phyloP scores from a whole-genome alignment of 2,888 invertebrate species.

The Hemaris fuciformis region DNA sequence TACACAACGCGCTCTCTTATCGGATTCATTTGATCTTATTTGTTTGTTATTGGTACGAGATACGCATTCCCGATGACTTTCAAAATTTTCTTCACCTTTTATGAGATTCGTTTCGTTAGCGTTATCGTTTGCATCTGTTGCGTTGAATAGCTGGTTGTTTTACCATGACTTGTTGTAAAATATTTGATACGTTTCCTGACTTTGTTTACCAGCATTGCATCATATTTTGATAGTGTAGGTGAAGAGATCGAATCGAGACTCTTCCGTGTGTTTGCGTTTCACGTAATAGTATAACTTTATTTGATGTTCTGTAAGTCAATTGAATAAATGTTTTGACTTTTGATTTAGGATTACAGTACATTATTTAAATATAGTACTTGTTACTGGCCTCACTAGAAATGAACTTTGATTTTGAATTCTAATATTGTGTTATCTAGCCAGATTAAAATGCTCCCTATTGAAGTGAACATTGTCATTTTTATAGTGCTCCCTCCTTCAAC shows the following conservation, averaged over 20 bases:
- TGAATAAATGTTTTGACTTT: no score
- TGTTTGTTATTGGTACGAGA: slow-evolving; percentile 38
- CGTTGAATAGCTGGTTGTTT: not conserved
- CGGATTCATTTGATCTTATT: slow-evolving; percentile 40
- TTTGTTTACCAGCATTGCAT: not conserved
- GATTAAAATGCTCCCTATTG: no score
- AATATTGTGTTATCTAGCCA: no score
- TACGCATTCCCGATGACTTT: slow-evolving; percentile 39
- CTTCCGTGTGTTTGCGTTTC: not conserved
- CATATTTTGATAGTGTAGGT: not conserved
- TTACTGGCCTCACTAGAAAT: no score
- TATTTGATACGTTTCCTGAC: not conserved
- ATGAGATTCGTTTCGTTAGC: slow-evolving; percentile 30
- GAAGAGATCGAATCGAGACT: not conserved
- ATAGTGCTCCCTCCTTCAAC: not conserved
- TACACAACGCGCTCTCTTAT: slow-evolving; percentile 45
- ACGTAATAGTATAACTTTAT: no score
- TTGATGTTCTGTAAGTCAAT: no score
- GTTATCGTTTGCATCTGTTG: slow-evolving; percentile 9
- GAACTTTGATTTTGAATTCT: no score
- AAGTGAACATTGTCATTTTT: not conserved
- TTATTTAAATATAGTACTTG: no score
- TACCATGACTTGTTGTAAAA: slow-evolving; percentile 2
- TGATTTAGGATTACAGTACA: no score
- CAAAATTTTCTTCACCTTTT: slow-evolving; percentile 27